Evolutionary conservation across 1,140 invertebrate genomes (phyloP).

Genomic region (Heliconius congener): DNA sequence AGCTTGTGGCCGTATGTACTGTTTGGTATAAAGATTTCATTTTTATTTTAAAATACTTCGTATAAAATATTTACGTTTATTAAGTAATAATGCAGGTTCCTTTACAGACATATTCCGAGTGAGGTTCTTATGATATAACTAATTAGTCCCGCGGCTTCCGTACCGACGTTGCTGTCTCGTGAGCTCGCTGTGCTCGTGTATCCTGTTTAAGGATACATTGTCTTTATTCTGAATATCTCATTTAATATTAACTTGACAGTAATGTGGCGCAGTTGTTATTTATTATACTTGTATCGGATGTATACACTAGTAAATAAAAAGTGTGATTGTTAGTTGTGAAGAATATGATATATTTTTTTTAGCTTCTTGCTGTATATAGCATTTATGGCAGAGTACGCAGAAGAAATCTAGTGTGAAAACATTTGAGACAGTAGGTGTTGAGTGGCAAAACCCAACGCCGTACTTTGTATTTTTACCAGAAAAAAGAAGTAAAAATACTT

Average conservation of each 20-base stretch:
- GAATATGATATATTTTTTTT: too few species aligned
- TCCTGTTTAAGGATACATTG: slow-evolving; percentile 6
- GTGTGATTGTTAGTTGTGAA: too few species aligned
- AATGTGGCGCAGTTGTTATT: neutral
- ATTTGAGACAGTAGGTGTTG: too few species aligned
- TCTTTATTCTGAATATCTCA: neutral
- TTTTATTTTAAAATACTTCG: too few species aligned
- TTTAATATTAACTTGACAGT: neutral
- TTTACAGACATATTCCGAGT: neutral
- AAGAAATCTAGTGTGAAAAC: too few species aligned
- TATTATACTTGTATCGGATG: neutral
- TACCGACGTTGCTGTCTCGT: neutral
- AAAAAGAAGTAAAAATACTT: too few species aligned
- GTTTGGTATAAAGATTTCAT: too few species aligned
- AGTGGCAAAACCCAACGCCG: too few species aligned
- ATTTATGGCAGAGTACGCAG: too few species aligned
- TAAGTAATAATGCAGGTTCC: neutral
- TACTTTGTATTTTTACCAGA: too few species aligned
- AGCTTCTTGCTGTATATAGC: too few species aligned
- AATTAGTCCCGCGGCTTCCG: slow-evolving; percentile 9
- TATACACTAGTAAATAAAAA: neutral
- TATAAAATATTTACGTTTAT: neutral
- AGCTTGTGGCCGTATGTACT: too few species aligned
- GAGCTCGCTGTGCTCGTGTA: neutral
- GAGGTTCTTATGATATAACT: neutral